A percentile compares a stretch with the other conserved stretches of the same genome.
Conservation (phyloP, 2,113 vertebrate genomes). For the Tapirus terrestris region DNA sequence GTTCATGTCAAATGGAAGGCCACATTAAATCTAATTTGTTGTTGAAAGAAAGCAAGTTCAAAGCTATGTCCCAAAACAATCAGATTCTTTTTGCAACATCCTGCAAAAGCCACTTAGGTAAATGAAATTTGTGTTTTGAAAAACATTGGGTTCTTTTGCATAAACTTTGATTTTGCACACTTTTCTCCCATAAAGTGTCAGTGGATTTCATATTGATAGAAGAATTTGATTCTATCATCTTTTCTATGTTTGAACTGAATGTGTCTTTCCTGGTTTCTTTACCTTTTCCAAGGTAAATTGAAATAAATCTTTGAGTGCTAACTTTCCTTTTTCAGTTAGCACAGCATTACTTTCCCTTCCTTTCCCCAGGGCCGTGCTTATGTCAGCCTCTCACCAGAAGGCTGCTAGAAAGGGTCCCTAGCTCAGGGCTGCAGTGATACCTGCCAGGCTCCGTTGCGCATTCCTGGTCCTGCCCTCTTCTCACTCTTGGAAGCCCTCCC, state of each 20-base stretch:
- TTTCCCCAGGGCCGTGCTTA: neutral
- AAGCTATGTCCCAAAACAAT: neutral
- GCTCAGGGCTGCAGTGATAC: neutral
- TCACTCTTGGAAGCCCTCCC: neutral
- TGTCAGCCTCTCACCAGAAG: neutral
- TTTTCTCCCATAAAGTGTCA: neutral
- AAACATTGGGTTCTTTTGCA: neutral
- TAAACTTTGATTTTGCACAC: constrained; percentile 2
- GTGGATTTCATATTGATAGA: neutral
- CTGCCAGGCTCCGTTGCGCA: neutral
- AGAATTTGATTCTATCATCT: constrained; percentile 1
- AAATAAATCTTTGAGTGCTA: neutral
- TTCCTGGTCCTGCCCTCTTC: neutral
- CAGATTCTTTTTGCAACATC: neutral
- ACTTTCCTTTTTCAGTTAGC: neutral
- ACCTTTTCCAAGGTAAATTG: neutral
- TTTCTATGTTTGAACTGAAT: neutral
- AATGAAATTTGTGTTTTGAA: constrained; percentile 22
- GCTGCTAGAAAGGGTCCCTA: neutral
- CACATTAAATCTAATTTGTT: neutral
- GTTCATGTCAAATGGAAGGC: constrained; percentile 13
- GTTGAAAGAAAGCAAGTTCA: constrained; percentile 16
- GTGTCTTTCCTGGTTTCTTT: neutral
- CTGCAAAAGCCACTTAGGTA: neutral
- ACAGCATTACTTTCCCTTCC: neutral